phyloP scores from a whole-genome alignment of 2,888 invertebrate genomes.

The Xestia ashworthii region DNA sequence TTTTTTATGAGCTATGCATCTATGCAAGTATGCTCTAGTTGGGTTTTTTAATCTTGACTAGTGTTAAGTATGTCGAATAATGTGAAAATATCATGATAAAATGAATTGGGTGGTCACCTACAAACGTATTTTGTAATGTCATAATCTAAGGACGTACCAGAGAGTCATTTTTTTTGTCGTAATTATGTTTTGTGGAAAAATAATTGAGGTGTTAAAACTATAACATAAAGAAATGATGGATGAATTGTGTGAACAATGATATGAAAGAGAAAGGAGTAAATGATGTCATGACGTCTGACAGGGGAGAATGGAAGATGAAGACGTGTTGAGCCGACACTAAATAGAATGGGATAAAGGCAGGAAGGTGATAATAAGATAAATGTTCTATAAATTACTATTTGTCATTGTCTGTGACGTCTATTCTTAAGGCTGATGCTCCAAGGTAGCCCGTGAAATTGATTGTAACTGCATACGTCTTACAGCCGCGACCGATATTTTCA shows the following conservation, averaged over 20 bases:
- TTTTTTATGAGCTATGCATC: constrained; percentile 1
- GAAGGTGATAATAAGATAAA: neutral
- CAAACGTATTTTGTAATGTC: neutral
- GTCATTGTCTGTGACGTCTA: neutral
- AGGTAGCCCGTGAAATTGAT: too few relatives aligned
- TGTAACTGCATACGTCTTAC: too few relatives aligned
- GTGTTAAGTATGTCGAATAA: too few relatives aligned
- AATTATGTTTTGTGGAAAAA: neutral
- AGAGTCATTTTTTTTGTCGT: neutral
- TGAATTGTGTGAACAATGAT: too few relatives aligned
- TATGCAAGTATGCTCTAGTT: constrained; percentile 4
- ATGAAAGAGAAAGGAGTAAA: too few relatives aligned
- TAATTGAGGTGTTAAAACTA: neutral
- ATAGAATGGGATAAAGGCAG: too few relatives aligned
- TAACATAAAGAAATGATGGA: too few relatives aligned
- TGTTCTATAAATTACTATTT: neutral
- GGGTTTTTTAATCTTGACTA: neutral
- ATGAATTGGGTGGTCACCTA: neutral
- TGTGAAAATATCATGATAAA: neutral
- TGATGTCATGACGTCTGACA: too few relatives aligned
- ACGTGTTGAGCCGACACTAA: too few relatives aligned
- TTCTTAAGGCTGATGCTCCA: neutral
- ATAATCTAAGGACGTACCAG: neutral
- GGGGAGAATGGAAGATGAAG: too few relatives aligned
- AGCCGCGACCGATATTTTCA: too few relatives aligned